phyloP scores from a whole-genome alignment of 2,797 vertebrate species.

The Lycodopsis pacificus region DNA sequence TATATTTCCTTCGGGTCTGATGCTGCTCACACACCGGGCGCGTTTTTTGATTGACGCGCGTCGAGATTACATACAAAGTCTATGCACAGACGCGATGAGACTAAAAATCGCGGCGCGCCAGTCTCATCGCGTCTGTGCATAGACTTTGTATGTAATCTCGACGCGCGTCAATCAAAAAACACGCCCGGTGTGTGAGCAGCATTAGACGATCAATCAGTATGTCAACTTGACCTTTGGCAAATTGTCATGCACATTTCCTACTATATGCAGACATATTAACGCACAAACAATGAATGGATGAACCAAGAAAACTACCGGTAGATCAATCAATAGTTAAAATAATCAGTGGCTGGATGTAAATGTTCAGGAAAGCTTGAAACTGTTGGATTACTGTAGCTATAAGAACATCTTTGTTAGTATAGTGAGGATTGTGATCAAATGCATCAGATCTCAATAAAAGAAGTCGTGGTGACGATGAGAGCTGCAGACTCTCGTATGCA shows the following conservation, averaged over 20 bases:
- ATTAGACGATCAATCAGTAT: background rate
- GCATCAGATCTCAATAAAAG: background rate
- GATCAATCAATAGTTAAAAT: background rate
- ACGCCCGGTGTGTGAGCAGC: too few relatives aligned
- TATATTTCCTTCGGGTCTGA: background rate
- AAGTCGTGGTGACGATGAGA: conserved; percentile 10
- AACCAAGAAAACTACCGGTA: background rate
- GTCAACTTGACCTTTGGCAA: background rate
- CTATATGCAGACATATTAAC: background rate
- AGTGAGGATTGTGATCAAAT: background rate
- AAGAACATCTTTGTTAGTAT: background rate
- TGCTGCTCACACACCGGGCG: too few relatives aligned
- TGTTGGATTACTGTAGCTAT: background rate
- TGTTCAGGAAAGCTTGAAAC: background rate
- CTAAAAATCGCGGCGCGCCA: too few relatives aligned
- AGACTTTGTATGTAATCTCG: too few relatives aligned
- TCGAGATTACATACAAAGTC: too few relatives aligned
- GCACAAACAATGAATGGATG: background rate
- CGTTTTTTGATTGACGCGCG: too few relatives aligned
- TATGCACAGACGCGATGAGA: too few relatives aligned
- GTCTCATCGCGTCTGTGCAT: too few relatives aligned
- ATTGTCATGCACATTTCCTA: background rate
- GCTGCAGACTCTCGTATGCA: conserved; percentile 2
- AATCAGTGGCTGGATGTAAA: background rate
- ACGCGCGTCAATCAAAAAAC: too few relatives aligned